These are phyloP conservation scores for Stenichneumon culpator DNA, from an alignment of 2,888 invertebrate genomes.

Conservation along the genomic window DNA sequence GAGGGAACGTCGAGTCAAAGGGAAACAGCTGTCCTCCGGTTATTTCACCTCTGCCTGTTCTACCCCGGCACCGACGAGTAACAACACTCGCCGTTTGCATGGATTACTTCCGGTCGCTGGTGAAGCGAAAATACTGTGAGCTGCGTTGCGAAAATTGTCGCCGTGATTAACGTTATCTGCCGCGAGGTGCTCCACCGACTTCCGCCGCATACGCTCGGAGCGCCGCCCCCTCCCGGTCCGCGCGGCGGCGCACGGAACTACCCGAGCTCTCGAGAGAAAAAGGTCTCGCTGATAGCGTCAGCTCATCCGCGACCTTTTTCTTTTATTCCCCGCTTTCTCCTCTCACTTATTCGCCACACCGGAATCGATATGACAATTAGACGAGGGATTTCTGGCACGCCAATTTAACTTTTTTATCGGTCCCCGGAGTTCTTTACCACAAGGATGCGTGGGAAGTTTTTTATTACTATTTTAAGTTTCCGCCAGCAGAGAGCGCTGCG, in stretches of 20 bases:
- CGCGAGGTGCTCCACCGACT: slow-evolving; percentile 29
- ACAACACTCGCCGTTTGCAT: slow-evolving; percentile 44
- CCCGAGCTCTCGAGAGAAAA: not conserved
- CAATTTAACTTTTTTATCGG: slow-evolving; percentile 24
- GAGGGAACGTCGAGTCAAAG: not conserved
- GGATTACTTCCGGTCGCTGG: slow-evolving; percentile 59
- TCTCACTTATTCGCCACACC: not conserved
- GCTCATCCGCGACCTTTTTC: not conserved
- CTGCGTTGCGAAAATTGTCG: slow-evolving; percentile 52
- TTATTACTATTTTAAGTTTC: not conserved
- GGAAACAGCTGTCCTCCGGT: not conserved
- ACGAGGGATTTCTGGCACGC: slow-evolving; percentile 11
- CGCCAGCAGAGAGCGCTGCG: not conserved
- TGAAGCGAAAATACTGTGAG: slow-evolving; percentile 51
- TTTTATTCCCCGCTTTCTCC: not conserved
- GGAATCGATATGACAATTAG: slow-evolving; percentile 49
- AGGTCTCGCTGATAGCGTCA: slow-evolving; percentile 1
- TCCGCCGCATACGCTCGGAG: not conserved
- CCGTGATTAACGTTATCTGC: slow-evolving; percentile 53
- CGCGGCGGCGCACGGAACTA: not conserved
- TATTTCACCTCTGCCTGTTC: not conserved
- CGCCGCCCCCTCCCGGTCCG: not conserved
- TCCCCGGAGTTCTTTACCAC: not conserved
- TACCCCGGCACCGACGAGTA: not conserved
- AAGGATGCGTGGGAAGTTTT: too few species aligned